A percentile compares a stretch with the other conserved stretches of the same genome.
These are phyloP conservation scores for Diloba caeruleocephala DNA, from an alignment of 2,888 invertebrate genomes.

Conservation along the genomic window DNA sequence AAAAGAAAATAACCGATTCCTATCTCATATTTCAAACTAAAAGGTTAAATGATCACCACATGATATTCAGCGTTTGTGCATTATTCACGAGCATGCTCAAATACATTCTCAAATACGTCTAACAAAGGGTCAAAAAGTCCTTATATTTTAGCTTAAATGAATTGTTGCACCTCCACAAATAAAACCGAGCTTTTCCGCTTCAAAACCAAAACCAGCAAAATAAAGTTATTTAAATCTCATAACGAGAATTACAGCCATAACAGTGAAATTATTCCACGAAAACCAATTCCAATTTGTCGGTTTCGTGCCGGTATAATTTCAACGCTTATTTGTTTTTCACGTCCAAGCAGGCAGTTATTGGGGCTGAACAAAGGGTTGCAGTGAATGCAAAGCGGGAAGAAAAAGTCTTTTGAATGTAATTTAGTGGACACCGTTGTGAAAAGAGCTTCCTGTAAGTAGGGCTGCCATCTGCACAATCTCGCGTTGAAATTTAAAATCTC, in stretches of 20 bases:
- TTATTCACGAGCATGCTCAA: too few species aligned
- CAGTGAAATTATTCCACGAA: slow-evolving; percentile 21
- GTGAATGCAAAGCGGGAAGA: slow-evolving; percentile 22
- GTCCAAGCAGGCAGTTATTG: slow-evolving; percentile 16
- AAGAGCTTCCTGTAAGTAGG: slow-evolving; percentile 17
- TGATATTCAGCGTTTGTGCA: too few species aligned
- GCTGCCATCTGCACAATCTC: slow-evolving; percentile 18
- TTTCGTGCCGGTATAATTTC: slow-evolving; percentile 11
- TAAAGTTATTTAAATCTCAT: slow-evolving; percentile 25
- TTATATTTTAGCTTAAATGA: too few species aligned
- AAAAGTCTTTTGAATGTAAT: slow-evolving; percentile 38
- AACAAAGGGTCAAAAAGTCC: too few species aligned
- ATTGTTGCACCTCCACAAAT: slow-evolving; percentile 3
- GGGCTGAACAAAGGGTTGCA: slow-evolving; percentile 28
- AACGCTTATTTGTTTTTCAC: slow-evolving; percentile 39
- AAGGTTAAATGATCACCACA: too few species aligned
- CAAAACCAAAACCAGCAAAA: slow-evolving; percentile 12
- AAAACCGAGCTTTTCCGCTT: background rate
- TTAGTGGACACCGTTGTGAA: slow-evolving; percentile 20
- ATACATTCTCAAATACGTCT: too few species aligned
- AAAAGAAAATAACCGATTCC: too few species aligned
- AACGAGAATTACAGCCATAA: slow-evolving; percentile 21
- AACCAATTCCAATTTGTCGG: slow-evolving; percentile 28
- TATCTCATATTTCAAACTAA: too few species aligned
- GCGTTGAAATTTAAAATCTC: slow-evolving; percentile 21